Percentiles rank a stretch among this genome's conserved stretches.
phyloP scores from a whole-genome alignment of 2,888 invertebrate species.

The Psococerastis gibbosa region DNA sequence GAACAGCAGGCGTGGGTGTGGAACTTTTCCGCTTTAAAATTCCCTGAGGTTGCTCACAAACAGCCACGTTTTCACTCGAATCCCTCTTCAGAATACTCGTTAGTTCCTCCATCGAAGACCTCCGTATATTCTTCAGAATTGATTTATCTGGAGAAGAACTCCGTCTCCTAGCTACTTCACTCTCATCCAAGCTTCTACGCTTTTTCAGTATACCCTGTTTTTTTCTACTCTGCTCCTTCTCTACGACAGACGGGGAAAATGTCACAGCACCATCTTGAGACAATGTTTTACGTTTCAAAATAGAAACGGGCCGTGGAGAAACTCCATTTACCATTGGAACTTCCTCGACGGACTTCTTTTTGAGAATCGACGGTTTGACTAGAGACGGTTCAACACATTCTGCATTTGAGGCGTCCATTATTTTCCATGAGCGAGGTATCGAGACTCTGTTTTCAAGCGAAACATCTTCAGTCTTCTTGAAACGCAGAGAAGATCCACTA shows the following conservation, averaged over 20 bases:
- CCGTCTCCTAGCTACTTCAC: constrained; percentile 44
- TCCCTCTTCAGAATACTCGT: constrained; percentile 47
- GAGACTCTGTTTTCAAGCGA: too few species aligned
- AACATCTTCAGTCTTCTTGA: too few species aligned
- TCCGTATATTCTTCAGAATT: constrained; percentile 44
- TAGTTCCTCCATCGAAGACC: constrained; percentile 51
- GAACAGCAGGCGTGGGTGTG: constrained; percentile 3
- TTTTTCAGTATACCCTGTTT: constrained; percentile 68
- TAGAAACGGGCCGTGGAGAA: constrained; percentile 29
- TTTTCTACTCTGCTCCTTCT: constrained; percentile 31
- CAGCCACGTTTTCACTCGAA: constrained; percentile 25
- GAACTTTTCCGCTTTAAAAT: constrained; percentile 57
- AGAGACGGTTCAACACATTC: constrained; percentile 11
- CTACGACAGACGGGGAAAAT: constrained; percentile 58
- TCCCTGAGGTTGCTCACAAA: constrained; percentile 40
- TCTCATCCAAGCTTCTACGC: constrained; percentile 63
- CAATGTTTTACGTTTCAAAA: constrained; percentile 33
- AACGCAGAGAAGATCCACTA: too few species aligned
- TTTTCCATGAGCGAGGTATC: too few species aligned
- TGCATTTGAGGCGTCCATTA: too few species aligned
- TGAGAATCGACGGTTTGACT: constrained; percentile 36
- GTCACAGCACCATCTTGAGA: constrained; percentile 39
- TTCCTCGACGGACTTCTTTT: constrained; percentile 34
- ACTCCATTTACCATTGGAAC: neutral
- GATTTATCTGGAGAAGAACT: constrained; percentile 53